Percentiles rank a stretch among this genome's conserved stretches.
Conservation (phyloP, 2,797 vertebrate genomes). For the Anableps anableps region DNA sequence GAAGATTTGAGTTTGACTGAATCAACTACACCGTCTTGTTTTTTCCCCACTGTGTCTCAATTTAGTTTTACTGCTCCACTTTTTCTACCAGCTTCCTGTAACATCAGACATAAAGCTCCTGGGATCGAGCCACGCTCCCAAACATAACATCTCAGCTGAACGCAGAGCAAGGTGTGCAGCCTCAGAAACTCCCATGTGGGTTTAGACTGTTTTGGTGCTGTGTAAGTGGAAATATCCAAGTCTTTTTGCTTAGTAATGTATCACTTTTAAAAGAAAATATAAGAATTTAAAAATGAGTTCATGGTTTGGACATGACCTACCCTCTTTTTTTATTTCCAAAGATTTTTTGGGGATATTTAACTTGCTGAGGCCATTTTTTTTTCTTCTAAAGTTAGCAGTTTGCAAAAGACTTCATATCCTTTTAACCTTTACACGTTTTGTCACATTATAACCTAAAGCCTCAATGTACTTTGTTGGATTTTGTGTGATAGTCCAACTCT, state of each 20-base stretch:
- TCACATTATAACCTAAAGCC: neutral
- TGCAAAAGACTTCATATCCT: neutral
- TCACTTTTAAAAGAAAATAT: constrained; percentile 19
- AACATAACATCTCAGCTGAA: constrained; percentile 44
- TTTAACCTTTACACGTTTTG: neutral
- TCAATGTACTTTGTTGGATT: neutral
- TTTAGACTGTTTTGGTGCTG: constrained; percentile 22
- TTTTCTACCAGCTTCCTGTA: constrained; percentile 46
- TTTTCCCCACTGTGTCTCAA: constrained; percentile 15
- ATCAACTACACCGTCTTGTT: constrained; percentile 22
- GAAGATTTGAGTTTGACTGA: constrained; percentile 21
- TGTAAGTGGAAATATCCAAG: constrained; percentile 24
- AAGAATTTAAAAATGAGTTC: constrained; percentile 18
- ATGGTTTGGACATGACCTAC: neutral
- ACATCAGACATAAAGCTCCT: constrained; percentile 59
- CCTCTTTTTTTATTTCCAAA: neutral
- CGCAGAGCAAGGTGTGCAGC: constrained; percentile 26
- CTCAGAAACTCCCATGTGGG: constrained; percentile 52
- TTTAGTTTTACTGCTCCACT: constrained; percentile 45
- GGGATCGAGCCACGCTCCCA: constrained; percentile 45
- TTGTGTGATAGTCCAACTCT: neutral
- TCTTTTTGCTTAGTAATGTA: constrained; percentile 24
- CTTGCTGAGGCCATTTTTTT: neutral
- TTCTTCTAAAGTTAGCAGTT: neutral
- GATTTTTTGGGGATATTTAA: neutral